Evolutionary conservation across 2,888 invertebrate genomes (phyloP).

Genomic region (Chrysomela aeneicollis): DNA sequence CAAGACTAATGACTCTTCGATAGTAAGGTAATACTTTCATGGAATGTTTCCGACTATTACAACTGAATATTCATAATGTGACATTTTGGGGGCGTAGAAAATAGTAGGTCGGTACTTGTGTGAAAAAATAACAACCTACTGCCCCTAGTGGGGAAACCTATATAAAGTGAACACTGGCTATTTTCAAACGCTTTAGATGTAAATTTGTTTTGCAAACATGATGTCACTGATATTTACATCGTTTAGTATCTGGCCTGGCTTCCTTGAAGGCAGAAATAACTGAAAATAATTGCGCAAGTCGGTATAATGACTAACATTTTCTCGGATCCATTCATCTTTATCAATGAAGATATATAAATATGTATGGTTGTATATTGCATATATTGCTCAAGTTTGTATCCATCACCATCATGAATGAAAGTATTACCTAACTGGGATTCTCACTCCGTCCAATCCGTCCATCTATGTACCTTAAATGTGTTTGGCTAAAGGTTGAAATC

Average conservation of each 20-base stretch:
- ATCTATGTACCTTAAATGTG: too few relatives aligned
- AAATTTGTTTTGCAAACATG: slow-evolving; percentile 3
- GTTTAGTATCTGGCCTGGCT: background rate
- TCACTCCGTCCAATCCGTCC: too few relatives aligned
- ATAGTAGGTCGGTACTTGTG: slow-evolving; percentile 11
- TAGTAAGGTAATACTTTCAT: too few relatives aligned
- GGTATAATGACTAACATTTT: background rate
- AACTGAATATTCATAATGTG: slow-evolving; percentile 6
- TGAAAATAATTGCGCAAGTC: background rate
- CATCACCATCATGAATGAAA: too few relatives aligned
- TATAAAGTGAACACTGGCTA: background rate
- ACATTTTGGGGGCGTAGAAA: slow-evolving; percentile 17
- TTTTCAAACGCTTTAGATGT: background rate
- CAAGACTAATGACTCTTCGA: too few relatives aligned
- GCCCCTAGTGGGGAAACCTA: background rate
- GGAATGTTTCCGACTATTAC: background rate
- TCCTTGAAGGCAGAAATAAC: background rate
- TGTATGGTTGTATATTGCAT: background rate
- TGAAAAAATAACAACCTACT: background rate
- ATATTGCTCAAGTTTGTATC: too few relatives aligned
- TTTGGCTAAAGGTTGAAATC: too few relatives aligned
- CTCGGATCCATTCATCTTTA: background rate
- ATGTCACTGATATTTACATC: slow-evolving; percentile 10
- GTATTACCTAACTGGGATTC: too few relatives aligned
- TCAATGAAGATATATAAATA: background rate